Percentiles rank a stretch among this genome's conserved stretches.
phyloP scores from a whole-genome alignment of 2,888 invertebrate genomes.

The Mesoligia furuncula region DNA sequence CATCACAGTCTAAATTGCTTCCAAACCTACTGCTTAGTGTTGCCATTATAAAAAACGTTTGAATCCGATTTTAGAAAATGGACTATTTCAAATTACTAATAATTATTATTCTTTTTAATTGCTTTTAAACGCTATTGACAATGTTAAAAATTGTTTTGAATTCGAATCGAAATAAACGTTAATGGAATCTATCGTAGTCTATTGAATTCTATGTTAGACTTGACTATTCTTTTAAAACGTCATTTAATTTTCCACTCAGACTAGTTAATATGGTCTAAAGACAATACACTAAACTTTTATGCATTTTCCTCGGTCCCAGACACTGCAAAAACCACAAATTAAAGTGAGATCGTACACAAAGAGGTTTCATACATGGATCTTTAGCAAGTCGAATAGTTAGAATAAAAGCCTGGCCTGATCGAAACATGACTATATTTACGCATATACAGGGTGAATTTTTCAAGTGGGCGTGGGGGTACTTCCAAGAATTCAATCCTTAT shows the following conservation, averaged over 20 bases:
- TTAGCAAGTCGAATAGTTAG: not conserved
- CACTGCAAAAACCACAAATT: conserved; percentile 3
- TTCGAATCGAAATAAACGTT: conserved; percentile 30
- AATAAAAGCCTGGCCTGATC: not conserved
- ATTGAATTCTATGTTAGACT: conserved; percentile 43
- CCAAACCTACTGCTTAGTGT: conserved; percentile 53
- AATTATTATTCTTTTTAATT: conserved; percentile 1
- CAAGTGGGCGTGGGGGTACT: no score
- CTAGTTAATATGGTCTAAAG: conserved; percentile 34
- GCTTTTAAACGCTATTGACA: conserved; percentile 22
- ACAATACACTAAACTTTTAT: conserved; percentile 23
- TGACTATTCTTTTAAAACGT: conserved; percentile 21
- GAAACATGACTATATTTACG: not conserved
- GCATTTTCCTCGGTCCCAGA: conserved; percentile 34
- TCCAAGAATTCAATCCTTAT: no score
- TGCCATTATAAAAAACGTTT: conserved; percentile 46
- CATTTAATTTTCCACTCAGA: conserved; percentile 13
- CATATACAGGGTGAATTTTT: no score
- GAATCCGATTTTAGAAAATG: conserved; percentile 37
- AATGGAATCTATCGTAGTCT: conserved; percentile 37
- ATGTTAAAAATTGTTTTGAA: conserved; percentile 23
- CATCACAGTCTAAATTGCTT: conserved; percentile 66
- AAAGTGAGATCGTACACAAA: not conserved
- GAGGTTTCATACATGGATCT: not conserved
- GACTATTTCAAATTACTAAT: conserved; percentile 37